Percentiles rank a stretch among this genome's conserved stretches.
These are phyloP conservation scores for Myzus persicae DNA, from an alignment of 1,140 invertebrate species.

Conservation along the genomic window DNA sequence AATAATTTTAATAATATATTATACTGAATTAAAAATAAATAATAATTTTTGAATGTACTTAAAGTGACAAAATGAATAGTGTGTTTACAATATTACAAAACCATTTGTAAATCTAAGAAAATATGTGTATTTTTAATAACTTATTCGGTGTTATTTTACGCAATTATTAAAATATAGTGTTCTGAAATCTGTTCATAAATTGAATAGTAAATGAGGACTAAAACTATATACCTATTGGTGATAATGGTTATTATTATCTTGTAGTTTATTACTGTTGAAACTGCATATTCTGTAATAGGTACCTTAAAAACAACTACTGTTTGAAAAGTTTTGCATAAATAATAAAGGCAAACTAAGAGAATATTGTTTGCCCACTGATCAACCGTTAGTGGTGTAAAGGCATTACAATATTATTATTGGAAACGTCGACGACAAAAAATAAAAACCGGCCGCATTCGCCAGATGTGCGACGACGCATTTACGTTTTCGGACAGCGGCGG, in stretches of 20 bases:
- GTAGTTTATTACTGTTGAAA: not conserved
- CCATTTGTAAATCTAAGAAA: not conserved
- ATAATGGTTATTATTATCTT: not conserved
- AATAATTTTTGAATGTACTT: not conserved
- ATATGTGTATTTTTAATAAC: too few species aligned
- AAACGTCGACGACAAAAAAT: not conserved
- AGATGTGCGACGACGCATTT: not conserved
- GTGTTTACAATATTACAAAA: not conserved
- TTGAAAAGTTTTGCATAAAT: not conserved
- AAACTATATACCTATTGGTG: not conserved
- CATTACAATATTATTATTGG: not conserved
- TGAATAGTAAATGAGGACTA: too few species aligned
- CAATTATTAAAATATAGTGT: too few species aligned
- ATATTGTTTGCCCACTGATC: not conserved
- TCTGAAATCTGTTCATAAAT: too few species aligned
- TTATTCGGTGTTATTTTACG: too few species aligned
- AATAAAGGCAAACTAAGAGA: not conserved
- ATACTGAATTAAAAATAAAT: not conserved
- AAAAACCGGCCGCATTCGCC: not conserved
- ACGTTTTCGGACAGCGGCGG: not conserved
- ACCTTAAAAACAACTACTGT: not conserved
- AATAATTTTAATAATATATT: too few species aligned
- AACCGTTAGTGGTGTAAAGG: not conserved
- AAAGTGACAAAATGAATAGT: not conserved
- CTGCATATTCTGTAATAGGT: too few species aligned